A percentile compares a stretch with the other conserved stretches of the same genome.
phyloP scores from a whole-genome alignment of 2,797 vertebrate species.

The Takifugu ocellatus region DNA sequence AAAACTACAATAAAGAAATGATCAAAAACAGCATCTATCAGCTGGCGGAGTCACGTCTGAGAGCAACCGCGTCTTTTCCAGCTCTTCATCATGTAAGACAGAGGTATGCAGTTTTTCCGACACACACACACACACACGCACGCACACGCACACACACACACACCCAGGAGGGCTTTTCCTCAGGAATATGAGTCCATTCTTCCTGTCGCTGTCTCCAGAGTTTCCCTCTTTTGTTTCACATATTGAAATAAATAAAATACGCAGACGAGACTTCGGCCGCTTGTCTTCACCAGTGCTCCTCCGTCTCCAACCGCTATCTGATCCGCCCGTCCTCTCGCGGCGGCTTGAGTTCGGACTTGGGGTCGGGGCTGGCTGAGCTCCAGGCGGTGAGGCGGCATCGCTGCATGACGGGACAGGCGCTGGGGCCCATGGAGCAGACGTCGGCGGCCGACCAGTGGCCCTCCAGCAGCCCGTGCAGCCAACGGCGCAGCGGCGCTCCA shows the following conservation, averaged over 20 bases:
- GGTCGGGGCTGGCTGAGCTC: conserved; percentile 92
- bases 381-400: conserved; percentile 82
- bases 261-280: neutral
- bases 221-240: conserved; percentile 2
- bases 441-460: conserved; percentile 85
- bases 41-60: neutral
- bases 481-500: conserved; percentile 80
- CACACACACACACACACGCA: conserved; percentile 1
- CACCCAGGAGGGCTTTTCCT: neutral
- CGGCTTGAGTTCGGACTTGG: conserved; percentile 85
- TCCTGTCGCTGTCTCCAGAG: neutral
- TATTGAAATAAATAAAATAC: conserved; percentile 52
- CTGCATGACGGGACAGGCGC: conserved; percentile 85
- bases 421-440: conserved; percentile 80
- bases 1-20: neutral
- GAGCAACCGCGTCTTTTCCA: conserved; percentile 9
- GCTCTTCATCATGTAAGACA: conserved; percentile 4
- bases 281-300: neutral
- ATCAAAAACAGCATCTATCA: neutral
- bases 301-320: conserved; percentile 82
- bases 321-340: conserved; percentile 85
- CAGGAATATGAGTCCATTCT: conserved; percentile 1
- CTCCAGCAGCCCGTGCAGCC: conserved; percentile 86
- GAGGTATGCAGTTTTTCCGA: conserved; percentile 41
- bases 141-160: neutral